Conservation (phyloP, 1,140 invertebrate genomes). For the Drosophila triauraria region DNA sequence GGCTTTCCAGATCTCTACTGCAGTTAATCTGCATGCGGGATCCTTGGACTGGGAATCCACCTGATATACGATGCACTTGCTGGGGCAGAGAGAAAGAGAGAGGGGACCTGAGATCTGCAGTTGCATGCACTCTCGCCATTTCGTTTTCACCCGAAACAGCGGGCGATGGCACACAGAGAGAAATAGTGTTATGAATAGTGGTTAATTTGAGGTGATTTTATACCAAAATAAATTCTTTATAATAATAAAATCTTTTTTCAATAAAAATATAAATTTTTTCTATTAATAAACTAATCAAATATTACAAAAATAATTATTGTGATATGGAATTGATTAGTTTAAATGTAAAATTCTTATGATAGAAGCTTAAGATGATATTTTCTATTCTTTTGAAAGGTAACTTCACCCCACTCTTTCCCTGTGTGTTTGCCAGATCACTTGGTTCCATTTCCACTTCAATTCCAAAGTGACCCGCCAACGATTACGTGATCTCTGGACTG, state of each 20-base stretch:
- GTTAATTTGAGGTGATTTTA: neutral
- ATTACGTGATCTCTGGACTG: conserved; percentile 39
- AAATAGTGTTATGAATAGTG: neutral
- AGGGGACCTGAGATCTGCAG: conserved; percentile 6
- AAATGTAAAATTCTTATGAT: too few relatives aligned
- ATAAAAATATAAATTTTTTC: too few relatives aligned
- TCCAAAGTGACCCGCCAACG: conserved; percentile 7
- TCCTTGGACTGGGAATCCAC: conserved; percentile 63
- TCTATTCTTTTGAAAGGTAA: too few relatives aligned
- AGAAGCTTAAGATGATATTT: neutral
- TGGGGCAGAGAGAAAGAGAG: neutral
- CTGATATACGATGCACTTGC: conserved; percentile 62
- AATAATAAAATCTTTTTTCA: too few relatives aligned
- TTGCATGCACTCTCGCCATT: conserved; percentile 54
- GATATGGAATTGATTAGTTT: too few relatives aligned
- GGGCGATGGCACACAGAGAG: conserved; percentile 24
- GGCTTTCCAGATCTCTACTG: conserved; percentile 2
- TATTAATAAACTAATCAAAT: too few relatives aligned
- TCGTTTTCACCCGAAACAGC: conserved; percentile 69
- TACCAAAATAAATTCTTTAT: neutral
- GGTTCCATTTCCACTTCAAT: conserved; percentile 3
- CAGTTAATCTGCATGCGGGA: conserved; percentile 67
- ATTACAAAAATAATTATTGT: too few relatives aligned
- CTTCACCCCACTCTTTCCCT: neutral
- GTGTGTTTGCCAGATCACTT: neutral